Evolutionary conservation across 2,888 invertebrate genomes (phyloP), one percentile per base, ranked within the genome.

Genomic region (Macrosiphum euphorbiae): DNA sequence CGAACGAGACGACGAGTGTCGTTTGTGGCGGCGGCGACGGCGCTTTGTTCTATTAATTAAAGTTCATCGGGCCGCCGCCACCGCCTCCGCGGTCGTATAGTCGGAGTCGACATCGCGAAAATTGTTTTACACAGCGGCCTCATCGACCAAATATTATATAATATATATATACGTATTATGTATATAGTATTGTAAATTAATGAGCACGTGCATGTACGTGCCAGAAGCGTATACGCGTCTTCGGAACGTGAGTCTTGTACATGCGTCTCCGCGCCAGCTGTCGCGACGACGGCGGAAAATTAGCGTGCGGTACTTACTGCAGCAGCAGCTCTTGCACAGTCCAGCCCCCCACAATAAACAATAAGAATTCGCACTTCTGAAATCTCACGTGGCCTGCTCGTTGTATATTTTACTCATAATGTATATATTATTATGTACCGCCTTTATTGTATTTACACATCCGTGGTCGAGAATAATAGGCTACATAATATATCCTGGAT

Each of bases 151-250:
- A 78, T 78, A 78, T 78, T 78, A 78, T 78, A 78, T 78, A 35
- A 35, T 35, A 35, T 35, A 8, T 78, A 78, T 78, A 78, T 35
- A 35, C n/a, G n/a, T n/a, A 35, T 78, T 35, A 35, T 35, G 2
- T 78, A 78, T 78, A 78, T 35, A 35, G 35, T 78, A 78, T 78
- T 78, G 78, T 78, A 78, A 35, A 78, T 78, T 78, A 78, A 78
- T 78, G 35, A 78, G 78, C 78, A 67, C 67, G n/a, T 35, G 67
- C 35, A 8, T 35, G 78, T 78, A 78, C 78, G 78, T 78, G 78
- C 78, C 78, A 78, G 35, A 78, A 78, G 78, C 78, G 78, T 78
- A 78, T 78, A 78, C 35, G 78, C 78, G 78, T 78, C 78, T 78
- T 78, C 7, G 78, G 35, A 35, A 78, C 78, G 78, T 78, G 78